phyloP scores from a whole-genome alignment of 1,140 invertebrate genomes.

The Drosophila pachea region DNA sequence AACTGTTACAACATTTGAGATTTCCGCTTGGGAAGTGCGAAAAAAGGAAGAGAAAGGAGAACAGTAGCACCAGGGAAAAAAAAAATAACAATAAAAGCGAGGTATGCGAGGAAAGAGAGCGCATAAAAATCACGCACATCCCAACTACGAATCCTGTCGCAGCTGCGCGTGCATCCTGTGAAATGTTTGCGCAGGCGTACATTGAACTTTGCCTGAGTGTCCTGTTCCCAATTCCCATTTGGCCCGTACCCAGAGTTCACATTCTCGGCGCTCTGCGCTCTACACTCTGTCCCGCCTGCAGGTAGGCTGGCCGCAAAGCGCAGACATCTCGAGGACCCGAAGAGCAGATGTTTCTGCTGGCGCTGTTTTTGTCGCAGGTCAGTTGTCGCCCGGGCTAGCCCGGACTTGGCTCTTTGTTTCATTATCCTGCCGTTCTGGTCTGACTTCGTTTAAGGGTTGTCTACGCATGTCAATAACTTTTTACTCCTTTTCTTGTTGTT shows the following conservation, averaged over 20 bases:
- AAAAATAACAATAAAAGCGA: background rate
- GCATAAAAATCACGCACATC: slow-evolving; percentile 58
- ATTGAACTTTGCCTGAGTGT: slow-evolving; percentile 59
- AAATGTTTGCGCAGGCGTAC: slow-evolving; percentile 70
- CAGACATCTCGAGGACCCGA: slow-evolving; percentile 39
- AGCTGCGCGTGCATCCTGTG: slow-evolving; percentile 50
- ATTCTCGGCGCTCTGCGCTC: slow-evolving; percentile 1
- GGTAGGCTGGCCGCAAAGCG: slow-evolving; percentile 23
- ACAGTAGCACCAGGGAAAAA: background rate
- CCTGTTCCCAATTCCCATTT: slow-evolving; percentile 6
- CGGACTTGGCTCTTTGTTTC: slow-evolving; percentile 37
- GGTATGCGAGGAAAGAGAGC: background rate
- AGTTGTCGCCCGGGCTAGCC: slow-evolving; percentile 53
- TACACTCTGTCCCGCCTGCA: slow-evolving; percentile 7
- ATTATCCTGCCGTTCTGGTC: slow-evolving; percentile 35
- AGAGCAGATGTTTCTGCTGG: slow-evolving; percentile 58
- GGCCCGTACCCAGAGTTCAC: background rate
- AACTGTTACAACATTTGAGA: slow-evolving; percentile 65
- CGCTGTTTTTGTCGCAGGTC: slow-evolving; percentile 70
- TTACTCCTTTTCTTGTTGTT: slow-evolving; percentile 15
- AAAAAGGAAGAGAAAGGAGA: background rate
- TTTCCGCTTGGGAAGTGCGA: slow-evolving; percentile 70
- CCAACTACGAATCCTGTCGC: slow-evolving; percentile 25
- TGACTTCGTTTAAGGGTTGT: slow-evolving; percentile 37
- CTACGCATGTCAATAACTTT: slow-evolving; percentile 50